Evolutionary conservation across 1,140 invertebrate genomes (phyloP).

Genomic region (Drosophila sp.): DNA sequence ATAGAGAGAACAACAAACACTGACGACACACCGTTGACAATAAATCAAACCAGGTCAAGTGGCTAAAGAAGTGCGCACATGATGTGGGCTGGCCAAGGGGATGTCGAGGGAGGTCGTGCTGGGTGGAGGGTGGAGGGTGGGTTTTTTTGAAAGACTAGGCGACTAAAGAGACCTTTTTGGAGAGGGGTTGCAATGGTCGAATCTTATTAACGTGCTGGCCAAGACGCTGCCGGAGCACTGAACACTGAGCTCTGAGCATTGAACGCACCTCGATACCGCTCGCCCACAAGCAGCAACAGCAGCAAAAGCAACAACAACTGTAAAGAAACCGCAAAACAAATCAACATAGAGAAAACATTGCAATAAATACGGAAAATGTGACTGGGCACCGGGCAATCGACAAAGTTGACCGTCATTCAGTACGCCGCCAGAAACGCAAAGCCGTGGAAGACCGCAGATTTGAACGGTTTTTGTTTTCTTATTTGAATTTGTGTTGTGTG

Average conservation of each 20-base stretch:
- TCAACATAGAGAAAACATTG: constrained; percentile 20
- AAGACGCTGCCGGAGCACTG: constrained; percentile 53
- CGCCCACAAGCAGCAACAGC: constrained; percentile 29
- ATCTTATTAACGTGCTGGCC: constrained; percentile 73
- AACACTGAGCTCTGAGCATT: too few species aligned
- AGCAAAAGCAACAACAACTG: neutral
- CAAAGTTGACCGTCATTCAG: constrained; percentile 45
- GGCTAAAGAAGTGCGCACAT: constrained; percentile 58
- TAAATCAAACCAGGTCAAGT: constrained; percentile 76
- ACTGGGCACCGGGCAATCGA: constrained; percentile 2
- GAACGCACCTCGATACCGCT: constrained; percentile 2
- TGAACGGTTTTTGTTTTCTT: constrained; percentile 6
- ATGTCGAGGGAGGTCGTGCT: neutral
- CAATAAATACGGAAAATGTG: constrained; percentile 22
- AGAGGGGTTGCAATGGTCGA: constrained; percentile 19
- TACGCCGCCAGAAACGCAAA: constrained; percentile 51
- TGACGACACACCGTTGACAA: constrained; percentile 28
- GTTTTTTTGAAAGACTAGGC: neutral
- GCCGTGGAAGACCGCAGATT: constrained; percentile 46
- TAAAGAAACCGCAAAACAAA: constrained; percentile 24
- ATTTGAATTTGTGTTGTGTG: too few species aligned
- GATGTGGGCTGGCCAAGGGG: constrained; percentile 33
- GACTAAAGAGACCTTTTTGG: neutral
- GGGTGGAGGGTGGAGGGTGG: too few species aligned
- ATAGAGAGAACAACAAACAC: constrained; percentile 1